These are phyloP conservation scores for Entelurus aequoreus DNA, from an alignment of 2,113 vertebrate species.

Conservation along the genomic window DNA sequence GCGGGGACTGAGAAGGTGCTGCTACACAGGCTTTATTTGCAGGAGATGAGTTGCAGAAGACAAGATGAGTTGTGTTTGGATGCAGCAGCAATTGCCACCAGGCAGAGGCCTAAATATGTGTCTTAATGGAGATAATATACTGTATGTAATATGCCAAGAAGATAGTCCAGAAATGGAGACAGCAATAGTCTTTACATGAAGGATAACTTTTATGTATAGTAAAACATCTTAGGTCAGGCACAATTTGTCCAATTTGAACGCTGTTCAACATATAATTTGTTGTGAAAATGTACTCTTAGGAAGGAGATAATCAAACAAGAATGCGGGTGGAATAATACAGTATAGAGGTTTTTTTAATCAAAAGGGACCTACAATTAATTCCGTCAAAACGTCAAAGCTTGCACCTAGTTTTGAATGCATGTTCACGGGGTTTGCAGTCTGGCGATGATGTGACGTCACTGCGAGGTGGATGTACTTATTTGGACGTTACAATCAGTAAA, in stretches of 20 bases:
- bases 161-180: constrained; percentile 30
- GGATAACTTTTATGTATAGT: neutral
- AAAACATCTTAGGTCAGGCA: neutral
- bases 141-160: constrained; percentile 38
- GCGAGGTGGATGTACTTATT: no score
- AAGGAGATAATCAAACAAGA: no score
- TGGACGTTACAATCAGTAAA: no score
- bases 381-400: no score
- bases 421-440: no score
- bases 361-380: no score
- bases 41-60: constrained; percentile 67
- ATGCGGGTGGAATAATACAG: no score
- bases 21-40: constrained; percentile 48
- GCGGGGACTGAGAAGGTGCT: constrained; percentile 46
- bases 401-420: no score
- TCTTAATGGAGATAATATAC: constrained; percentile 29
- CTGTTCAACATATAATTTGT: no score
- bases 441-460: no score
- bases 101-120: constrained; percentile 38
- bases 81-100: constrained; percentile 28
- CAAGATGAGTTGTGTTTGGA: constrained; percentile 52
- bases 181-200: neutral
- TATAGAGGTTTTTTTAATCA: no score
- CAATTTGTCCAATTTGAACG: neutral
- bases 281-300: no score